phyloP scores from a whole-genome alignment of 1,140 invertebrate species.

The Magallana angulata region DNA sequence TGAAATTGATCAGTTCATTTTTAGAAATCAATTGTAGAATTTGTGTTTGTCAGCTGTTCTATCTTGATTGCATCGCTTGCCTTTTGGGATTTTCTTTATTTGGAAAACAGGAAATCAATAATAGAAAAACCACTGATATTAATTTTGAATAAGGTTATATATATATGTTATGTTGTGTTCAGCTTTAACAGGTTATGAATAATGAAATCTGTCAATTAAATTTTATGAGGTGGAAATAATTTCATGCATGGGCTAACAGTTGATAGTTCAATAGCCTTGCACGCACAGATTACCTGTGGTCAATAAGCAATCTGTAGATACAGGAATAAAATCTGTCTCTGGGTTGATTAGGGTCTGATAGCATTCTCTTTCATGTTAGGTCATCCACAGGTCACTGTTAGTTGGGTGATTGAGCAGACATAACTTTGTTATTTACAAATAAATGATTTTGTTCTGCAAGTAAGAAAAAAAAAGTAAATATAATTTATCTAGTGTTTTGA shows the following conservation, averaged over 20 bases:
- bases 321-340: not conserved
- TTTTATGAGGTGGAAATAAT: slow-evolving; percentile 14
- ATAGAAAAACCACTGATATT: too few relatives aligned
- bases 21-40: too few relatives aligned
- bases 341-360: not conserved
- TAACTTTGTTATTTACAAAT: too few relatives aligned
- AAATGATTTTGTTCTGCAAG: too few relatives aligned
- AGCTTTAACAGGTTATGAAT: not conserved
- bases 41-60: too few relatives aligned
- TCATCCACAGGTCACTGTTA: not conserved
- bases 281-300: not conserved
- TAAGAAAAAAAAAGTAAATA: too few relatives aligned
- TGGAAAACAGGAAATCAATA: too few relatives aligned
- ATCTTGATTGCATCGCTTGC: too few relatives aligned
- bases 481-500: too few relatives aligned
- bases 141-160: not conserved
- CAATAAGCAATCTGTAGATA: slow-evolving; percentile 1
- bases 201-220: not conserved
- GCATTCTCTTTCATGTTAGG: slow-evolving; percentile 29
- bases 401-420: not conserved
- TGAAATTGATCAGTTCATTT: not conserved
- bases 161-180: too few relatives aligned
- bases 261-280: not conserved
- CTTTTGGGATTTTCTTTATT: too few relatives aligned
- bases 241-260: not conserved